phyloP scores from a whole-genome alignment of 2,113 vertebrate genomes.

The Mystacornis crossleyi region DNA sequence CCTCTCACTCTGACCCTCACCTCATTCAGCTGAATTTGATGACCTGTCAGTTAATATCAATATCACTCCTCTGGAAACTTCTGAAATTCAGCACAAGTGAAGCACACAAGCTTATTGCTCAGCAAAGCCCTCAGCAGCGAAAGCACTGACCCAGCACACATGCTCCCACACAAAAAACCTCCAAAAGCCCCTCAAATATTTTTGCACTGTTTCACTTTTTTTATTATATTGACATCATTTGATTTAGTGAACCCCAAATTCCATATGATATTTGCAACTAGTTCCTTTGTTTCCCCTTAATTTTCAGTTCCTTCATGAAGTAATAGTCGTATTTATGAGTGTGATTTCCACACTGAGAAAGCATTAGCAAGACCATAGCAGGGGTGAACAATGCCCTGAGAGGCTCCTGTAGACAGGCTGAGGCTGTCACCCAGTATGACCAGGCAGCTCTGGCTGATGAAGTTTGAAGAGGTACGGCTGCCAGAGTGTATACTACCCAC shows the following conservation, averaged over 20 bases:
- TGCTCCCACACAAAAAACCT: neutral
- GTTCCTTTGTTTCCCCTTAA: neutral
- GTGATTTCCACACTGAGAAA: neutral
- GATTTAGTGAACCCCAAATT: neutral
- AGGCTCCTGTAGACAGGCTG: no score
- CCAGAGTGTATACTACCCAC: no score
- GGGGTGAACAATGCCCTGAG: accelerated
- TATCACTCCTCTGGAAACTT: neutral
- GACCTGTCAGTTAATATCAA: neutral
- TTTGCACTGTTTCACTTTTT: neutral
- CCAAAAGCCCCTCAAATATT: neutral
- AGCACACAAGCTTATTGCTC: neutral
- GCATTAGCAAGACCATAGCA: neutral
- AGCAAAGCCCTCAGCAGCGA: neutral
- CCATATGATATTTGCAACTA: neutral
- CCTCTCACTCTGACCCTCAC: neutral
- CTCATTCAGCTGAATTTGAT: neutral
- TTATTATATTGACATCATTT: neutral
- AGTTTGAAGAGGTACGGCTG: neutral
- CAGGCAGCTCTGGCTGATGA: neutral
- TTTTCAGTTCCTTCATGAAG: neutral
- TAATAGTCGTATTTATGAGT: neutral
- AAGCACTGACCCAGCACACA: neutral
- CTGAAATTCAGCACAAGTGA: neutral
- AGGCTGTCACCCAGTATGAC: accelerated